Evolutionary conservation across 2,888 invertebrate species (phyloP).

Genomic region (Platynereis dumerilii): DNA sequence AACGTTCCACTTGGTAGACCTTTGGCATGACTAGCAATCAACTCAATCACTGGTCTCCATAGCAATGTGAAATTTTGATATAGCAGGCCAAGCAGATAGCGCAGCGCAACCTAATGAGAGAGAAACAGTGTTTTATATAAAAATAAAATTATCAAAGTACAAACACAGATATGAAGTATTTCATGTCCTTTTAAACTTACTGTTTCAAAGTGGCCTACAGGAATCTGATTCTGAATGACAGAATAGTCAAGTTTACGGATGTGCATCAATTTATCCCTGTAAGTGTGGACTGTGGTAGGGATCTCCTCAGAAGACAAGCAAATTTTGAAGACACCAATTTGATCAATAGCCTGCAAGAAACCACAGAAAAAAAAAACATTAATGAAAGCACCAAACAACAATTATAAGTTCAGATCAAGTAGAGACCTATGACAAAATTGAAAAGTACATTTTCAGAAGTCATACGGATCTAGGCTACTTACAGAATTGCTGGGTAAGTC

Average conservation of each 20-base stretch:
- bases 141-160: background rate
- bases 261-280: constrained; percentile 75
- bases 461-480: too few relatives aligned
- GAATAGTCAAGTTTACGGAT: constrained; percentile 74
- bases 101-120: constrained; percentile 69
- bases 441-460: too few relatives aligned
- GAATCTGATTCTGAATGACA: constrained; percentile 50
- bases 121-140: background rate
- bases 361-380: constrained; percentile 6
- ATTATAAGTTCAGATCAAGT: too few relatives aligned
- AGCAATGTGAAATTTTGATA: constrained; percentile 87
- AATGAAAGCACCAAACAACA: background rate
- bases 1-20: constrained; percentile 53
- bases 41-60: constrained; percentile 82
- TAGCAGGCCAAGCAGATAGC: constrained; percentile 80
- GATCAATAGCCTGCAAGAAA: constrained; percentile 37
- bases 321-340: constrained; percentile 69
- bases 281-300: constrained; percentile 73
- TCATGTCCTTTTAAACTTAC: constrained; percentile 35
- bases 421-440: too few relatives aligned
- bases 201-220: constrained; percentile 38
- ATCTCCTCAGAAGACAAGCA: constrained; percentile 76
- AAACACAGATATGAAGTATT: background rate
- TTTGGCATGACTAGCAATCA: constrained; percentile 77
- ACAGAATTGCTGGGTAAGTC: constrained; percentile 40